Percentiles rank a stretch among this genome's conserved stretches.
These are phyloP conservation scores for Andrena trimmerana DNA, from an alignment of 2,888 invertebrate genomes.

Conservation along the genomic window DNA sequence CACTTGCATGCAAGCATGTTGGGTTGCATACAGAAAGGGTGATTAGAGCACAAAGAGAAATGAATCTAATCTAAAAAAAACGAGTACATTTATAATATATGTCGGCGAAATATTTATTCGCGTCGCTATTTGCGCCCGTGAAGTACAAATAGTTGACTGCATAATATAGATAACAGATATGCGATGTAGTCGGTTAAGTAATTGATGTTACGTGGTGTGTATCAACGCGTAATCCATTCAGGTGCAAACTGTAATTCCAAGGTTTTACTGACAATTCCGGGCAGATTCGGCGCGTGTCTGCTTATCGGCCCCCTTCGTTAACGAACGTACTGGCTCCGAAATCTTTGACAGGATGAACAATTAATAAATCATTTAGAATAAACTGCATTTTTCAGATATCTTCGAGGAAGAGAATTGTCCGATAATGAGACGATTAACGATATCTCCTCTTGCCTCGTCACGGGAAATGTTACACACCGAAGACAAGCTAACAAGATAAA, in stretches of 20 bases:
- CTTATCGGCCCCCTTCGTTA: not conserved
- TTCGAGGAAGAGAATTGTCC: no score
- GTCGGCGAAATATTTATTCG: not conserved
- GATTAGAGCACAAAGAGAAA: not conserved
- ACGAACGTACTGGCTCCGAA: no score
- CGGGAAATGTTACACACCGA: not conserved
- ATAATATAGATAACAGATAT: not conserved
- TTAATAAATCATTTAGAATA: no score
- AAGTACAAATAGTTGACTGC: not conserved
- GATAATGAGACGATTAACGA: not conserved
- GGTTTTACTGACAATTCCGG: no score
- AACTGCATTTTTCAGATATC: no score
- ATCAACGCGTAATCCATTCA: not conserved
- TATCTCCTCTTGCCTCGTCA: not conserved
- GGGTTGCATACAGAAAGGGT: constrained; percentile 7
- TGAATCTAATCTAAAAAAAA: not conserved
- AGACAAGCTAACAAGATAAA: constrained; percentile 5
- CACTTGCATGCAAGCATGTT: not conserved
- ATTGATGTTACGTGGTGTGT: not conserved
- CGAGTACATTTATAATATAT: not conserved
- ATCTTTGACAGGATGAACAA: no score
- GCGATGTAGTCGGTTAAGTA: not conserved
- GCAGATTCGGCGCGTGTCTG: not conserved
- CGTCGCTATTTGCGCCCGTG: not conserved
- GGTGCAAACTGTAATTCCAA: not conserved